A percentile compares a stretch with the other conserved stretches of the same genome.
phyloP scores from a whole-genome alignment of 2,888 invertebrate species.

The Chydorus sphaericus region DNA sequence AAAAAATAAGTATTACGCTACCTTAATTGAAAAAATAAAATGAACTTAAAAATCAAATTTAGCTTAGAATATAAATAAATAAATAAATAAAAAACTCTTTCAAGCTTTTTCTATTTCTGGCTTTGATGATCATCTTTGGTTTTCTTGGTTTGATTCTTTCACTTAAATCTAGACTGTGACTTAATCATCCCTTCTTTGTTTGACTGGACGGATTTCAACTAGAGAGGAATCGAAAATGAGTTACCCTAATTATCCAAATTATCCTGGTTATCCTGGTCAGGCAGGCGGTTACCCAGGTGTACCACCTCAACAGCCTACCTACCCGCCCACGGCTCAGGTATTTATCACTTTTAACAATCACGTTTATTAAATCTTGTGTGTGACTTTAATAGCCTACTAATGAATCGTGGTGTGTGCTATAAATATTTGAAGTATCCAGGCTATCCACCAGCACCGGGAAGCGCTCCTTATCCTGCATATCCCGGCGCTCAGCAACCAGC shows the following conservation, averaged over 20 bases:
- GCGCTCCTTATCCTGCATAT: conserved; percentile 6
- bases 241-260: conserved; percentile 11
- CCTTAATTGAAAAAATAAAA: too few relatives aligned
- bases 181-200: too few relatives aligned
- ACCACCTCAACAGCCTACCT: neutral
- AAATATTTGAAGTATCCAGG: neutral
- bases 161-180: too few relatives aligned
- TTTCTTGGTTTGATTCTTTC: too few relatives aligned
- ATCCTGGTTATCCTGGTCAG: conserved; percentile 3
- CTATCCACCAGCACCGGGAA: conserved; percentile 6
- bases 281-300: neutral
- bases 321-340: neutral
- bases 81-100: too few relatives aligned
- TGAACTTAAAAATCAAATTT: too few relatives aligned
- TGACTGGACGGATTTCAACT: too few relatives aligned
- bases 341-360: neutral
- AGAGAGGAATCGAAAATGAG: too few relatives aligned
- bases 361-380: neutral
- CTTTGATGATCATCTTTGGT: too few relatives aligned
- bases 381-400: neutral
- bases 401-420: neutral
- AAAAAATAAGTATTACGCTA: too few relatives aligned
- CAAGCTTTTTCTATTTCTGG: too few relatives aligned
- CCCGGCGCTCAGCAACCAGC: conserved; percentile 21
- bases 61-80: too few relatives aligned